A percentile compares a stretch with the other conserved stretches of the same genome.
Conservation (phyloP, 1,140 invertebrate genomes). For the Pseudomyrmex sp. region DNA sequence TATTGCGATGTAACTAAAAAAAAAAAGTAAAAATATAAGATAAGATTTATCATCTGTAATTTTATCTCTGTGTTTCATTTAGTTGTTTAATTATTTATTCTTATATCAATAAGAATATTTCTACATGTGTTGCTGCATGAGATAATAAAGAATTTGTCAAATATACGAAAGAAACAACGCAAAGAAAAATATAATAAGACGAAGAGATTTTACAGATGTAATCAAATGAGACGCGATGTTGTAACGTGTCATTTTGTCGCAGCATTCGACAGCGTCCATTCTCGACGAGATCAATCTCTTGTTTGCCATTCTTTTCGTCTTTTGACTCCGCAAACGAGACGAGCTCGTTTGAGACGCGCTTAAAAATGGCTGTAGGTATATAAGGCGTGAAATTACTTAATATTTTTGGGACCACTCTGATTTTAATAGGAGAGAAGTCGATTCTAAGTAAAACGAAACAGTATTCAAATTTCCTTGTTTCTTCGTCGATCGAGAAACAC, state of each 20-base stretch:
- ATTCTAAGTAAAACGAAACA: constrained; percentile 59
- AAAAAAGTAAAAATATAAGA: background rate
- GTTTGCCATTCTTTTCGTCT: constrained; percentile 2
- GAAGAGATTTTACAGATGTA: background rate
- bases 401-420: constrained; percentile 74
- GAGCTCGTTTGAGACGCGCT: constrained; percentile 28
- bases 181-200: too few relatives aligned
- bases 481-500: constrained; percentile 22
- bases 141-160: too few relatives aligned
- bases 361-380: constrained; percentile 41
- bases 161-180: too few relatives aligned
- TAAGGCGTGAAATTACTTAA: constrained; percentile 61
- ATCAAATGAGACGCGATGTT: background rate
- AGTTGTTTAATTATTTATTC: background rate
- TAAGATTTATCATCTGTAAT: background rate
- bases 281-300: constrained; percentile 22
- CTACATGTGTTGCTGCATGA: too few relatives aligned
- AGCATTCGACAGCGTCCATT: constrained; percentile 30
- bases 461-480: constrained; percentile 60
- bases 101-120: background rate
- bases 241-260: background rate
- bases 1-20: too few relatives aligned
- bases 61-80: background rate
- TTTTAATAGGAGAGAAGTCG: constrained; percentile 61
- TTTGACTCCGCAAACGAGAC: constrained; percentile 18